Percentiles rank a stretch among this genome's conserved stretches.
These are phyloP conservation scores for Gephyroberyx darwinii DNA, from an alignment of 2,797 vertebrate species.

Conservation along the genomic window DNA sequence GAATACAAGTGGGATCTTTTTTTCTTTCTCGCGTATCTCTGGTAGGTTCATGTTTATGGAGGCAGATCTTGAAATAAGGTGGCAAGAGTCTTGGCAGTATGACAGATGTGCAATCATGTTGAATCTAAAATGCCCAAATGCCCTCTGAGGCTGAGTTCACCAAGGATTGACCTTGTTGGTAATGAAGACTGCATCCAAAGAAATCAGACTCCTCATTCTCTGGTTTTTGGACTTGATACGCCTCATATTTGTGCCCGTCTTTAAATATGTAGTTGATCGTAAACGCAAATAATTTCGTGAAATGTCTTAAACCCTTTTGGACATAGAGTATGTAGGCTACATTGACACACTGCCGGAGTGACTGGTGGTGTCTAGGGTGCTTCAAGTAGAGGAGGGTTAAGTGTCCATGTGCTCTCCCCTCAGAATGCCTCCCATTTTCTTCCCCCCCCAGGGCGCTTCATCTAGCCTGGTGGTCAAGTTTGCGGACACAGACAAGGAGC, in stretches of 20 bases:
- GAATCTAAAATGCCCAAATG: constrained; percentile 27
- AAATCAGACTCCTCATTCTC: constrained; percentile 40
- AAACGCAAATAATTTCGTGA: constrained; percentile 28
- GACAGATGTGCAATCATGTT: constrained; percentile 58
- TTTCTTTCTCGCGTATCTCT: constrained; percentile 37
- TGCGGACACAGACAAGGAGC: constrained; percentile 99
- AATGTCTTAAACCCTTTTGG: constrained; percentile 11
- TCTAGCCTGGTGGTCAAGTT: constrained; percentile 99
- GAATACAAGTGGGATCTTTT: constrained; percentile 46
- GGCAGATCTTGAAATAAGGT: constrained; percentile 43
- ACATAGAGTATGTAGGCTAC: not conserved
- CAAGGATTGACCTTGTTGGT: constrained; percentile 51
- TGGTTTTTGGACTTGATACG: constrained; percentile 29
- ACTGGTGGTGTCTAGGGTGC: constrained; percentile 14
- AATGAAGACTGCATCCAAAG: constrained; percentile 58
- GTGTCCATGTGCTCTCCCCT: constrained; percentile 51
- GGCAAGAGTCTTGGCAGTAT: constrained; percentile 34
- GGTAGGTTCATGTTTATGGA: constrained; percentile 48
- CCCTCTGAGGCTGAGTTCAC: constrained; percentile 40
- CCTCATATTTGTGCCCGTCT: constrained; percentile 27
- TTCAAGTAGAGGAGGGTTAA: constrained; percentile 56
- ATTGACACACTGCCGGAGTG: constrained; percentile 8
- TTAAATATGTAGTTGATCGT: constrained; percentile 25
- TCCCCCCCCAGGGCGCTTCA: constrained; percentile 89
- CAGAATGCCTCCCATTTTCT: constrained; percentile 57